Evolutionary conservation across 2,113 vertebrate genomes (phyloP).

Genomic region (Donacobius atricapilla): DNA sequence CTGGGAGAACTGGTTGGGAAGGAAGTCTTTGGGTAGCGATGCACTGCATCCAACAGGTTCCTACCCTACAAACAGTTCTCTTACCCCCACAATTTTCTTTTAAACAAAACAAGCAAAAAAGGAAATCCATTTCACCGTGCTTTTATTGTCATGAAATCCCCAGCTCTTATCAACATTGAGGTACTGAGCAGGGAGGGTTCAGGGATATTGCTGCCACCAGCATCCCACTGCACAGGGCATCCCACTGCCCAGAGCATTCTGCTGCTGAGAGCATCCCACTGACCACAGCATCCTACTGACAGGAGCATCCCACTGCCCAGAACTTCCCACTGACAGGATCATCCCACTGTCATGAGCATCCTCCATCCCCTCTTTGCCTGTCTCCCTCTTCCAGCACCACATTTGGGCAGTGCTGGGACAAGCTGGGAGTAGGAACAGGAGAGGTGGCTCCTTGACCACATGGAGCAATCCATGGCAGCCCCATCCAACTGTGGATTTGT

Average conservation of each 20-base stretch:
- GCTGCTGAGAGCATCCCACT: neutral
- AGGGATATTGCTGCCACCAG: neutral
- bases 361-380: neutral
- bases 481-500: neutral
- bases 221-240: neutral
- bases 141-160: neutral
- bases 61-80: neutral
- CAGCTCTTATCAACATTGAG: neutral
- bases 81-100: neutral
- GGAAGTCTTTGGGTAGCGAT: fast-evolving
- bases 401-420: fast-evolving
- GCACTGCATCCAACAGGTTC: neutral
- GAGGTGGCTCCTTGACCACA: fast-evolving
- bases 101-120: no score
- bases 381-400: neutral
- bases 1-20: neutral
- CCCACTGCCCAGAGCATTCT: neutral
- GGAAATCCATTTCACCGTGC: neutral
- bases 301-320: neutral
- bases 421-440: neutral
- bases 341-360: neutral
- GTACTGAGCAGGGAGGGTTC: neutral
- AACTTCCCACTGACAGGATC: neutral
- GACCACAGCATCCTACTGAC: neutral
- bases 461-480: neutral